A percentile compares a stretch with the other conserved stretches of the same genome.
These are phyloP conservation scores for Nomada fucata DNA, from an alignment of 2,888 invertebrate species.

Conservation along the genomic window DNA sequence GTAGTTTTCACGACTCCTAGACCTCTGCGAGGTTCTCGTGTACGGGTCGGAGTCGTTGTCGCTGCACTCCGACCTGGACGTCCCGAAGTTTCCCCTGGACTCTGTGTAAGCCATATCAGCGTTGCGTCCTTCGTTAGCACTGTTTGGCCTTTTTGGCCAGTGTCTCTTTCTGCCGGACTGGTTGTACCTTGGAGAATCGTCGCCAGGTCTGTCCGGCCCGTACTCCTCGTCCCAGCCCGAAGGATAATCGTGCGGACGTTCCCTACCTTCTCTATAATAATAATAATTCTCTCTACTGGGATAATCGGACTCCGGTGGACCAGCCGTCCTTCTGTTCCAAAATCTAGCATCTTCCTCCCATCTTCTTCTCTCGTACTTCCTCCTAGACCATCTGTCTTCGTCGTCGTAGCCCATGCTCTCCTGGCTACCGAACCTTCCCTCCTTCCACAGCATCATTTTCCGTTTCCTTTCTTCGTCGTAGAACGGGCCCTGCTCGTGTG, in stretches of 20 bases:
- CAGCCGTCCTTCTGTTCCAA: slow-evolving; percentile 80
- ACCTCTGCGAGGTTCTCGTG: slow-evolving; percentile 79
- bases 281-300: slow-evolving; percentile 80
- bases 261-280: slow-evolving; percentile 78
- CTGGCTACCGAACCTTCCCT: slow-evolving; percentile 82
- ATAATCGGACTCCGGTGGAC: slow-evolving; percentile 85
- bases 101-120: slow-evolving; percentile 78
- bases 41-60: slow-evolving; percentile 82
- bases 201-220: slow-evolving; percentile 75
- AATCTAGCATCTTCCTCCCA: slow-evolving; percentile 85
- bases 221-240: slow-evolving; percentile 80
- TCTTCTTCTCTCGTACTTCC: slow-evolving; percentile 80
- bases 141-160: slow-evolving; percentile 82
- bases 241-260: slow-evolving; percentile 76
- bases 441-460: slow-evolving; percentile 81
- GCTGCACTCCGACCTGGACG: slow-evolving; percentile 83
- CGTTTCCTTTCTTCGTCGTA: slow-evolving; percentile 83
- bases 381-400: slow-evolving; percentile 79
- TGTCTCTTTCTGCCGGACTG: slow-evolving; percentile 74
- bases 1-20: slow-evolving; percentile 82
- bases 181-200: slow-evolving; percentile 79
- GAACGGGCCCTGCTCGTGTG: slow-evolving; percentile 71
- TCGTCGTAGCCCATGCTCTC: slow-evolving; percentile 85
- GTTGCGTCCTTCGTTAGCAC: slow-evolving; percentile 81
- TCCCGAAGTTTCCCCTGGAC: slow-evolving; percentile 77